Evolutionary conservation across 1,140 invertebrate species (phyloP).

Genomic region (Maconellicoccus hirsutus): DNA sequence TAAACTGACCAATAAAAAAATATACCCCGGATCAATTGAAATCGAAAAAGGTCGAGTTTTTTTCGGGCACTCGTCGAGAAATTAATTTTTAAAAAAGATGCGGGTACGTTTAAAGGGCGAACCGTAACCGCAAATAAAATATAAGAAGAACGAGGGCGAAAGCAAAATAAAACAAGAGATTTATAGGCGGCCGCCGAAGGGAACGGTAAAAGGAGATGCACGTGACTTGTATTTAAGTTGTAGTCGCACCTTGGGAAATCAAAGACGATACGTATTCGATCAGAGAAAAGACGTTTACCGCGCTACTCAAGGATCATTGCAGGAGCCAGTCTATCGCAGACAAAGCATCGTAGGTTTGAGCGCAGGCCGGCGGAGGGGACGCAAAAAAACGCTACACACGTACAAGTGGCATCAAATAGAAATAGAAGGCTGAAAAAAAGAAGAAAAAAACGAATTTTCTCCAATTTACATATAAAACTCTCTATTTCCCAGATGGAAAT

Average conservation of each 20-base stretch:
- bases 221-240: constrained; percentile 21
- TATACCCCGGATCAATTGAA: no score
- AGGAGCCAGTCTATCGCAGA: no score
- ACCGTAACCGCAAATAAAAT: constrained; percentile 12
- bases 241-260: constrained; percentile 19
- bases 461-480: constrained; percentile 16
- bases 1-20: no score
- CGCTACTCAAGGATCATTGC: not conserved
- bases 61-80: not conserved
- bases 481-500: constrained; percentile 20
- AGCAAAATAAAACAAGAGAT: constrained; percentile 16
- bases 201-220: constrained; percentile 18
- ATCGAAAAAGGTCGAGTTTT: not conserved
- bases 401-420: constrained; percentile 3
- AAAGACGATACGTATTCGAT: constrained; percentile 22
- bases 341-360: no score
- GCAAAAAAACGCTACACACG: not conserved
- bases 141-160: constrained; percentile 4
- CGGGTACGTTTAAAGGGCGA: not conserved
- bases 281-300: constrained; percentile 13
- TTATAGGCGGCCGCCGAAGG: not conserved
- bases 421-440: not conserved
- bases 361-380: not conserved
- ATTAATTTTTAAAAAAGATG: not conserved
- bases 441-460: constrained; percentile 8